phyloP scores from a whole-genome alignment of 2,797 vertebrate species.

The Phaenicophaeus curvirostris region DNA sequence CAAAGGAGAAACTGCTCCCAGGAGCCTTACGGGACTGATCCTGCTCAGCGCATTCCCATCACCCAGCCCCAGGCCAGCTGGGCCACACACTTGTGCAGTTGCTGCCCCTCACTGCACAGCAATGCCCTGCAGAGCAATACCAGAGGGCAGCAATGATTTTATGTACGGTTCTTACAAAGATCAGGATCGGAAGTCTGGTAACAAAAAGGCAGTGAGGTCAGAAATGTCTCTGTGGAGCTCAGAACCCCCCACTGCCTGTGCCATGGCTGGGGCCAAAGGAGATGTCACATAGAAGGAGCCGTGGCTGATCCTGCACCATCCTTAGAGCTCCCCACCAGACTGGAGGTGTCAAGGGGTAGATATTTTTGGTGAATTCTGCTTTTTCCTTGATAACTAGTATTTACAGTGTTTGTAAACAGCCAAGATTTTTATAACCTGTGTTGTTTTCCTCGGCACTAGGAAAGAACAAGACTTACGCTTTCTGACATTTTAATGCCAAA shows the following conservation, averaged over 20 bases:
- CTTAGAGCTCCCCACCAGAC: neutral
- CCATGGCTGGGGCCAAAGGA: fast-evolving
- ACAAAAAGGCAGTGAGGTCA: neutral
- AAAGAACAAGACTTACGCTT: conserved; percentile 38
- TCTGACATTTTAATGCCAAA: conserved; percentile 49
- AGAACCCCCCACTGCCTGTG: fast-evolving
- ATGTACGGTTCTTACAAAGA: neutral
- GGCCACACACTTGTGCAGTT: fast-evolving
- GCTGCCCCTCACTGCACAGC: neutral
- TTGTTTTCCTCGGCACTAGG: neutral
- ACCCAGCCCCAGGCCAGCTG: neutral
- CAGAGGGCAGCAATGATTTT: neutral
- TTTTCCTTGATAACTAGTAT: conserved; percentile 9
- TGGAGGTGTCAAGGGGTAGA: too few species aligned
- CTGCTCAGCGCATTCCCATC: neutral
- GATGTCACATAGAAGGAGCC: neutral
- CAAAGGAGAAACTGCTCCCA: neutral
- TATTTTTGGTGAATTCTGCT: neutral
- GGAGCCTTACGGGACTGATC: fast-evolving
- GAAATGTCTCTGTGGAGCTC: neutral
- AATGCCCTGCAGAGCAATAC: neutral
- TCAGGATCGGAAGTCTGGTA: neutral
- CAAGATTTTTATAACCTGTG: neutral
- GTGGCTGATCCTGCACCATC: neutral
- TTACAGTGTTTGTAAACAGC: neutral